phyloP scores from a whole-genome alignment of 2,888 invertebrate genomes.

The Elysia crispata region DNA sequence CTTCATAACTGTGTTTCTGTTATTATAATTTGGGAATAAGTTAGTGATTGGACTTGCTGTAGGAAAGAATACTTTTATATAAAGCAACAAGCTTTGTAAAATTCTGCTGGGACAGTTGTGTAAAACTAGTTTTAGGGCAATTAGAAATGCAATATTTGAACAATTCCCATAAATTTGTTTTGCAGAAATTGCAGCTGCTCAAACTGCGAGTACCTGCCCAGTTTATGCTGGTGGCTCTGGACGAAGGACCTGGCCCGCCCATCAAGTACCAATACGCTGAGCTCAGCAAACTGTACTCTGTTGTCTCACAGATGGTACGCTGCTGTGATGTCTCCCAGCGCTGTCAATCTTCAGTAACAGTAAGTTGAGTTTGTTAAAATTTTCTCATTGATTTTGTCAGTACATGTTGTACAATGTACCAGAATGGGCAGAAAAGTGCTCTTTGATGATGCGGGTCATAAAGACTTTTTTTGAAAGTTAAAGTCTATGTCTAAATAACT shows the following conservation, averaged over 20 bases:
- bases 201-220: conserved; percentile 92
- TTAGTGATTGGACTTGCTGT: no score
- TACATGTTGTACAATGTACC: no score
- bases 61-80: no score
- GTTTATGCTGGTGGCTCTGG: conserved; percentile 92
- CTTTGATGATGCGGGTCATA: no score
- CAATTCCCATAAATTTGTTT: conserved; percentile 18
- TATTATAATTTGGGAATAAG: no score
- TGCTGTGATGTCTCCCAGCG: conserved; percentile 90
- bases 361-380: no score
- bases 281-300: conserved; percentile 94
- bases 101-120: neutral
- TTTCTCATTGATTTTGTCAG: no score
- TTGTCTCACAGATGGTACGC: conserved; percentile 91
- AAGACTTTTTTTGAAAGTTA: conserved; percentile 56
- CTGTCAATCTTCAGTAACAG: conserved; percentile 79
- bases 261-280: conserved; percentile 98
- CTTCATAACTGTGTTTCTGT: no score
- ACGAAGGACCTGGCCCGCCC: conserved; percentile 93
- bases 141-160: neutral
- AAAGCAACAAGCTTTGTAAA: neutral
- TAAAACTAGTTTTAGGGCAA: neutral
- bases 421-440: no score
- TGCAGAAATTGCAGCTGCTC: conserved; percentile 76
- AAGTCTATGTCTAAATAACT: neutral